Evolutionary conservation across 2,888 invertebrate genomes (phyloP).

Genomic region (Harmothoe impar): DNA sequence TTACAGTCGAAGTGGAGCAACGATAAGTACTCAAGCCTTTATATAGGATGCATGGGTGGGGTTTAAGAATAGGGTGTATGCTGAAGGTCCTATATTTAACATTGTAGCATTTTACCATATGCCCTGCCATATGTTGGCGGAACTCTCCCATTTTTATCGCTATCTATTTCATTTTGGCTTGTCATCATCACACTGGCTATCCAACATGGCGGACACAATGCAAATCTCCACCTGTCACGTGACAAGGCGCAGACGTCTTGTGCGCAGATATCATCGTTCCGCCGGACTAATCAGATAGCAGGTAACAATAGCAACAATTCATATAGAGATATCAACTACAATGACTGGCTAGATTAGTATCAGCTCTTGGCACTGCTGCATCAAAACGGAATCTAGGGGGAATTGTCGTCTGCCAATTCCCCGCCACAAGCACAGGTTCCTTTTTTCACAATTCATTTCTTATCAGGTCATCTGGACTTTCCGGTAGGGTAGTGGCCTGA

Average conservation of each 20-base stretch:
- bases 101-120: no score
- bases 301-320: slow-evolving; percentile 1
- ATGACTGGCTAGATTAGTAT: not conserved
- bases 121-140: no score
- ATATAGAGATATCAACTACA: no score
- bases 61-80: no score
- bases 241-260: not conserved
- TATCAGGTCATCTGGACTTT: not conserved
- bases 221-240: slow-evolving; percentile 11
- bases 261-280: not conserved
- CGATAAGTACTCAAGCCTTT: no score
- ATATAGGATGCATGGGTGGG: no score
- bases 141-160: no score
- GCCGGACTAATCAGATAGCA: not conserved
- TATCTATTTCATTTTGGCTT: no score
- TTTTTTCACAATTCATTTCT: not conserved
- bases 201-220: not conserved
- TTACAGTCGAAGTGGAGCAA: no score
- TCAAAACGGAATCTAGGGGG: not conserved
- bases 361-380: not conserved
- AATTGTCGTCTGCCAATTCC: not conserved
- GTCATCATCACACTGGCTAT: not conserved
- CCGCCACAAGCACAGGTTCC: slow-evolving; percentile 1
- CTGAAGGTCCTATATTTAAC: no score
- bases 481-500: not conserved